These are phyloP conservation scores for Saxicola maurus DNA, from an alignment of 2,797 vertebrate genomes.

Conservation along the genomic window DNA sequence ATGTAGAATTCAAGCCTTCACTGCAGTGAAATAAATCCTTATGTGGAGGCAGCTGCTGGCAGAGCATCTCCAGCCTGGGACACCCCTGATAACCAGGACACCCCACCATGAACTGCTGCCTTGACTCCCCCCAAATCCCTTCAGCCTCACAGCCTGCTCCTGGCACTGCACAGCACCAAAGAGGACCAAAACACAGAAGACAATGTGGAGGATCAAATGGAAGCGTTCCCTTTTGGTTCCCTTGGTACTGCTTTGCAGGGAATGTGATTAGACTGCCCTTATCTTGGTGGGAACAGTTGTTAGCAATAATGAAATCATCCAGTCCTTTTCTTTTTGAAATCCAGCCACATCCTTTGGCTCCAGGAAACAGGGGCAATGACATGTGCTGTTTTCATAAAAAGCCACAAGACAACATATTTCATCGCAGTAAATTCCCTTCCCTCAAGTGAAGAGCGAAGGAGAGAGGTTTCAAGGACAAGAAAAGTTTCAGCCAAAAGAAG, in stretches of 20 bases:
- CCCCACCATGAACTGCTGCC: neutral
- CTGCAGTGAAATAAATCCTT: neutral
- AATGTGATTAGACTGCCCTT: constrained; percentile 44
- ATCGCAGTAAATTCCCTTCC: constrained; percentile 23
- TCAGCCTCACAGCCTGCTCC: neutral
- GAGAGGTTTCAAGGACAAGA: constrained; percentile 3
- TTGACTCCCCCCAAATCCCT: neutral
- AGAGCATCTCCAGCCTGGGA: neutral
- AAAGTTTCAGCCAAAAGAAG: neutral
- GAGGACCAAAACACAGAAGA: neutral
- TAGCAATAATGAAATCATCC: constrained; percentile 57
- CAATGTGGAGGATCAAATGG: neutral
- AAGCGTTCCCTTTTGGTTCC: neutral
- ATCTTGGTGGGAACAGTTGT: constrained; percentile 59
- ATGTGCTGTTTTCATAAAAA: constrained; percentile 54
- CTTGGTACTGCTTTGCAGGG: neutral
- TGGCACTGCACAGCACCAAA: neutral
- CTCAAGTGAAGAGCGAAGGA: neutral
- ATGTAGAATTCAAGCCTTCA: neutral
- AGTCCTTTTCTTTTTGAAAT: constrained; percentile 48
- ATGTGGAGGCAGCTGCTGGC: neutral
- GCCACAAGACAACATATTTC: constrained; percentile 48
- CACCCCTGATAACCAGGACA: neutral
- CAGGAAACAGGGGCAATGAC: constrained; percentile 41
- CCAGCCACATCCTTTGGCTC: constrained; percentile 57